These are phyloP conservation scores for Lasioglossum zephyrum DNA, from an alignment of 2,888 invertebrate genomes.

Conservation along the genomic window DNA sequence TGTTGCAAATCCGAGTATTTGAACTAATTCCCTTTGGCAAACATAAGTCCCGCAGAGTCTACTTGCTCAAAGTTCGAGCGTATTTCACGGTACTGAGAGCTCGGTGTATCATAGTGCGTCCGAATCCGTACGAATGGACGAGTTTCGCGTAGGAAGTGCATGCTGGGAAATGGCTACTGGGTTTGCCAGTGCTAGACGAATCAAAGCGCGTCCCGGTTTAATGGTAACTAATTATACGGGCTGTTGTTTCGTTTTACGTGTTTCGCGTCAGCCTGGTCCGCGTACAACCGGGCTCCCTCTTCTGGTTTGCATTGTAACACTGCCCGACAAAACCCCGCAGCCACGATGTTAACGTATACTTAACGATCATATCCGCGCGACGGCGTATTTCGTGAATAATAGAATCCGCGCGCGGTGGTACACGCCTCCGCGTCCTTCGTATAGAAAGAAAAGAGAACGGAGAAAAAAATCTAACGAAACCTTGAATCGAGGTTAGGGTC, in stretches of 20 bases:
- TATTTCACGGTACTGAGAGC: neutral
- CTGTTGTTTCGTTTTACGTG: slow-evolving; percentile 5
- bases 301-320: neutral
- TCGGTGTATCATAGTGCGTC: neutral
- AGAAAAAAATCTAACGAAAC: slow-evolving; percentile 3
- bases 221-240: slow-evolving; percentile 31
- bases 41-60: neutral
- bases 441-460: neutral
- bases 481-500: slow-evolving; percentile 49
- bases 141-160: neutral
- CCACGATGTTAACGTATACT: slow-evolving; percentile 30
- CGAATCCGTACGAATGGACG: neutral
- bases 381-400: slow-evolving; percentile 41
- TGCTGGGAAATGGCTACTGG: neutral
- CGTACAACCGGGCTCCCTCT: neutral
- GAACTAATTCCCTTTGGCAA: neutral
- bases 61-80: neutral
- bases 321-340: slow-evolving; percentile 7
- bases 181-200: neutral
- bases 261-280: neutral
- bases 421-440: slow-evolving; percentile 13
- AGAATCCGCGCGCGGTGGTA: slow-evolving; percentile 18
- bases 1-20: no score
- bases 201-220: slow-evolving; percentile 5
- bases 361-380: slow-evolving; percentile 9